A percentile compares a stretch with the other conserved stretches of the same genome.
Evolutionary conservation across 2,113 vertebrate genomes (phyloP).

Genomic region (Myotis davidii): DNA sequence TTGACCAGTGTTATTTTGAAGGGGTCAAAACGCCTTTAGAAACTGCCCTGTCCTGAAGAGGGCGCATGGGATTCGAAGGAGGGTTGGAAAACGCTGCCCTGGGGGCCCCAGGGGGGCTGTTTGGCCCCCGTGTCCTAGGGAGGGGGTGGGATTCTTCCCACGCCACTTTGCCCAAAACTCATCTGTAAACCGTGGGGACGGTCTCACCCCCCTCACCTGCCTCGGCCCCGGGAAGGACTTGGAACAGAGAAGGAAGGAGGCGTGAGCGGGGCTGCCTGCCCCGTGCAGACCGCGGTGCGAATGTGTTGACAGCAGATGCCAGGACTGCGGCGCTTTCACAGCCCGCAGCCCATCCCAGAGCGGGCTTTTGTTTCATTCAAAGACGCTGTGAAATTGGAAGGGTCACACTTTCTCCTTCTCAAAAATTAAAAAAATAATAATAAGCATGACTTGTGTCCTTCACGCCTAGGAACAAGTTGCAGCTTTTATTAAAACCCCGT

Average conservation of each 20-base stretch:
- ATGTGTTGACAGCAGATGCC: no score
- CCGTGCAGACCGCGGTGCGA: neutral
- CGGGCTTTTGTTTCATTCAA: neutral
- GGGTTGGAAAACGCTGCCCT: neutral
- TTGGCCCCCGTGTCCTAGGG: no score
- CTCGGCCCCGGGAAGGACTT: neutral
- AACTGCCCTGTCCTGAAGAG: neutral
- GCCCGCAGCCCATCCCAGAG: neutral
- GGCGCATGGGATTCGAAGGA: neutral
- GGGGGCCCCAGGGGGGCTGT: no score
- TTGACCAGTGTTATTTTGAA: neutral
- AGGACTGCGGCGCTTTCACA: neutral
- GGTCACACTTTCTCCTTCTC: neutral
- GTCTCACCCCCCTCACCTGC: neutral
- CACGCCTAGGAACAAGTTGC: neutral
- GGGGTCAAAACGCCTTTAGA: neutral
- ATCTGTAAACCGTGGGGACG: neutral
- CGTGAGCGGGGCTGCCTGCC: neutral
- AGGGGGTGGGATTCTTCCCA: no score
- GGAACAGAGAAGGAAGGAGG: neutral
- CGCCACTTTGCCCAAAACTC: neutral
- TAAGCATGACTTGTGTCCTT: neutral
- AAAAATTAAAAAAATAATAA: neutral
- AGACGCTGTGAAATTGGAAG: neutral
- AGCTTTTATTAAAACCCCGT: neutral